Base-by-base conservation (phyloP, 2,113 vertebrate species). In the Sula dactylatra region DNA sequence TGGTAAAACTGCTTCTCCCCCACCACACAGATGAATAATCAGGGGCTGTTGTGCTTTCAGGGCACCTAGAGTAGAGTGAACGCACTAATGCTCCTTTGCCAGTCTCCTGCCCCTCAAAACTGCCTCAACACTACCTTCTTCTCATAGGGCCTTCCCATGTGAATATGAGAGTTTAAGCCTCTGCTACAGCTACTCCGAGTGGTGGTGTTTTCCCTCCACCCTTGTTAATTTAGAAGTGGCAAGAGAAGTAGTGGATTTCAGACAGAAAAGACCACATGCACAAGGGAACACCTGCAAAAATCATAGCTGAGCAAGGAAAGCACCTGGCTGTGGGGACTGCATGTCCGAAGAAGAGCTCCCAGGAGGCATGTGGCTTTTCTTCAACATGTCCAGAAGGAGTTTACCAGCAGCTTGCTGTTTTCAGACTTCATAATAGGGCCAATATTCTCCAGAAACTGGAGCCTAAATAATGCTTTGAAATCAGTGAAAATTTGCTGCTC, bases 141-240 rank as follows among this genome's bases (percentile, higher is more conserved):
- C 69, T 71, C 65, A 4, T 0, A 15, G 29, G 4, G 14, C 5
- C 26, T 62, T 61, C 45, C 77, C n/a, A 26, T 1, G 3, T 1
- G 3, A 65, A 10, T 7, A 50, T 15, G 36, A 22, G 32, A 59
- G 32, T 32, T 55, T 19, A 74, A 90, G 9, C 12, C 25, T 11
- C 15, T 71, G 38, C 49, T 66, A 40, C 55, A 82, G 71, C 22
- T 88, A 6, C 11, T 83, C 42, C 3, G 4, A 79, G 34, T 4
- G 13, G 9, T 67, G 34, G 1, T 24, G n/a, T 13, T 55, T 62
- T 26, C 47, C 16, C 20, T 61, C 29, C 31, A 47, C 34, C 42
- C 38, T 32, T 71, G 20, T 32, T 65, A 67, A 64, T 44, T 50
- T 64, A 72, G 19, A 76, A 74, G 17, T 19, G 42, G 32, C 64